Conservation (phyloP, 64 coral and sea anemone species). For the Actinia equina region DNA sequence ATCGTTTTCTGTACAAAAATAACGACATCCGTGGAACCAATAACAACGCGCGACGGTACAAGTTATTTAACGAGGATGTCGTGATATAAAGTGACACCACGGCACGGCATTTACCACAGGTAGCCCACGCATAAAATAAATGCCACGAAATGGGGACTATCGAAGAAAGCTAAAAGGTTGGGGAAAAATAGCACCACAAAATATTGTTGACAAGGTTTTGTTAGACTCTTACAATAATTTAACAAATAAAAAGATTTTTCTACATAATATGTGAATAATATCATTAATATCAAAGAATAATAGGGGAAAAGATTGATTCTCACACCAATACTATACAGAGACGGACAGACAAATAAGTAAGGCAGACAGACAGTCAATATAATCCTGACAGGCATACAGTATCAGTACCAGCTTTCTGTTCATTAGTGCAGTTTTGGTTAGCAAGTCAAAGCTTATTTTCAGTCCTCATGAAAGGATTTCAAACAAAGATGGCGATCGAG, state of each 20-base stretch:
- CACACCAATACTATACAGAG: neutral
- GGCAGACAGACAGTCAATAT: neutral
- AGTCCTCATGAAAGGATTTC: neutral
- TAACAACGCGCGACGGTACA: neutral
- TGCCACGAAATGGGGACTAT: neutral
- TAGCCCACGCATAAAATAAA: neutral
- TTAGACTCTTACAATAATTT: constrained; percentile 22
- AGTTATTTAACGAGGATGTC: no score
- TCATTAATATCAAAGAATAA: constrained; percentile 10
- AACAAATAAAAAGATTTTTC: constrained; percentile 18
- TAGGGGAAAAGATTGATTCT: neutral
- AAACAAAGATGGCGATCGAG: neutral
- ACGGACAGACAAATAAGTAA: neutral
- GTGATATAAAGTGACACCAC: neutral
- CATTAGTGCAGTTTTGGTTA: neutral
- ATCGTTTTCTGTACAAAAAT: no score
- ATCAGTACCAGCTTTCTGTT: neutral
- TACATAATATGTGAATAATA: constrained; percentile 10
- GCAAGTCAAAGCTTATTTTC: neutral
- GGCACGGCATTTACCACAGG: neutral
- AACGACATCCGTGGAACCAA: neutral
- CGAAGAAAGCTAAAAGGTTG: neutral
- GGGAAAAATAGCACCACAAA: neutral
- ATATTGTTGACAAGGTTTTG: neutral
- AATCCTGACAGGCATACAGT: neutral